Evolutionary conservation across 2,888 invertebrate species (phyloP).

Genomic region (Drosophila helvetica): DNA sequence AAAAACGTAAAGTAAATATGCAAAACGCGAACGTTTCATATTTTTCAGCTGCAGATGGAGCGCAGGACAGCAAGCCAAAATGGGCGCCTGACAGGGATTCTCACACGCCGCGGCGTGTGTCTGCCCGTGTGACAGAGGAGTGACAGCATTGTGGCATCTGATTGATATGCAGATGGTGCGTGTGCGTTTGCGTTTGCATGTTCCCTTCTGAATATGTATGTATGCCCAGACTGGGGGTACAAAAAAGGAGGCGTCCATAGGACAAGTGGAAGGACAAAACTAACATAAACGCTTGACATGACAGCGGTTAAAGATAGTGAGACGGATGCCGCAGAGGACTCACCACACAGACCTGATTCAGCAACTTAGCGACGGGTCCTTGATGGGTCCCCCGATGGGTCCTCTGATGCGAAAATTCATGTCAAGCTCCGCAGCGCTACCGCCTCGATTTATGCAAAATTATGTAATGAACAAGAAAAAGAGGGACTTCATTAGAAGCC

Average conservation of each 20-base stretch:
- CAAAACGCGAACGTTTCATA: conserved; percentile 73
- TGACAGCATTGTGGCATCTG: conserved; percentile 71
- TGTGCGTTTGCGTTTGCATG: conserved; percentile 32
- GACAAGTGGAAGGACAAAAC: conserved; percentile 23
- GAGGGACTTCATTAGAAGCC: conserved; percentile 28
- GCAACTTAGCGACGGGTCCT: conserved; percentile 4
- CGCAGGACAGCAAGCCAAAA: conserved; percentile 4
- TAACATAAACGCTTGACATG: conserved; percentile 41
- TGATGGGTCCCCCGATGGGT: neutral
- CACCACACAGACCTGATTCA: neutral
- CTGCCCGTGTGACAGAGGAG: conserved; percentile 61
- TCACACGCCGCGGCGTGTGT: conserved; percentile 57
- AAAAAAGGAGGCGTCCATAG: conserved; percentile 46
- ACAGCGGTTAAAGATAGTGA: conserved; percentile 44
- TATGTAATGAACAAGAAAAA: conserved; percentile 43
- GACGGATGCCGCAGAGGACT: conserved; percentile 33
- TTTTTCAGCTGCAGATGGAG: conserved; percentile 55
- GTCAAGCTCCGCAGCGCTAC: conserved; percentile 5
- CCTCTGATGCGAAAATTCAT: conserved; percentile 20
- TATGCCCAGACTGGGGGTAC: conserved; percentile 6
- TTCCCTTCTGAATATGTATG: conserved; percentile 14
- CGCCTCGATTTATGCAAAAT: conserved; percentile 58
- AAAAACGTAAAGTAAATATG: conserved; percentile 68
- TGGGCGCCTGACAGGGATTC: conserved; percentile 44
- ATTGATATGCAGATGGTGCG: conserved; percentile 72